phyloP scores from a whole-genome alignment of 2,797 vertebrate species.

The Hypotaenidia philippensis region DNA sequence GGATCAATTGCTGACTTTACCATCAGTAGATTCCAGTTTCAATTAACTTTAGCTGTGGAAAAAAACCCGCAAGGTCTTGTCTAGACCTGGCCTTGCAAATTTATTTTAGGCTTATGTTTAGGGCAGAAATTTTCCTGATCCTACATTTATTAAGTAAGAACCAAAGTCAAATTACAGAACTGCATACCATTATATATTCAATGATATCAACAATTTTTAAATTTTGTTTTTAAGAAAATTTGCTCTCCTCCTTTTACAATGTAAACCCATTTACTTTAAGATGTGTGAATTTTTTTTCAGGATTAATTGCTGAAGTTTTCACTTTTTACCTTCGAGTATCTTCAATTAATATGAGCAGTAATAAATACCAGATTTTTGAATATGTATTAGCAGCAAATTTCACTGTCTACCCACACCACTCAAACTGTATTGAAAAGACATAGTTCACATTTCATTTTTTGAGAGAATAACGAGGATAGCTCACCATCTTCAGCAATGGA shows the following conservation, averaged over 20 bases:
- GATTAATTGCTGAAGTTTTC: neutral
- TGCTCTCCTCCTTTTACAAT: neutral
- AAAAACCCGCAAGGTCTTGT: neutral
- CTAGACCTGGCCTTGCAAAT: neutral
- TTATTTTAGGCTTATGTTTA: neutral
- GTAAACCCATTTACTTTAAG: neutral
- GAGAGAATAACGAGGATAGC: slow-evolving; percentile 32
- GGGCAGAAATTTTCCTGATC: neutral
- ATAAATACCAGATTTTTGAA: neutral
- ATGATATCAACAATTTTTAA: neutral
- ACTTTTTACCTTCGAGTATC: neutral
- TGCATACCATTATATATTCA: neutral
- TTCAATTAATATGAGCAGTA: neutral
- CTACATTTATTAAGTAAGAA: neutral
- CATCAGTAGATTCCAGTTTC: neutral
- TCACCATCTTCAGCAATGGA: slow-evolving; percentile 88
- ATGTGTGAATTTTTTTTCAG: neutral
- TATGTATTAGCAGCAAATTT: neutral
- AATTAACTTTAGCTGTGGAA: neutral
- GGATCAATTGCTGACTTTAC: neutral
- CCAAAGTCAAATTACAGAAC: neutral
- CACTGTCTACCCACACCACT: neutral
- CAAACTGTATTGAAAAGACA: neutral
- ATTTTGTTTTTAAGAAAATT: neutral
- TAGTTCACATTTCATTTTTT: neutral